Base-by-base conservation (phyloP, 2,797 vertebrate species). In the Buphagus erythrorhynchus region DNA sequence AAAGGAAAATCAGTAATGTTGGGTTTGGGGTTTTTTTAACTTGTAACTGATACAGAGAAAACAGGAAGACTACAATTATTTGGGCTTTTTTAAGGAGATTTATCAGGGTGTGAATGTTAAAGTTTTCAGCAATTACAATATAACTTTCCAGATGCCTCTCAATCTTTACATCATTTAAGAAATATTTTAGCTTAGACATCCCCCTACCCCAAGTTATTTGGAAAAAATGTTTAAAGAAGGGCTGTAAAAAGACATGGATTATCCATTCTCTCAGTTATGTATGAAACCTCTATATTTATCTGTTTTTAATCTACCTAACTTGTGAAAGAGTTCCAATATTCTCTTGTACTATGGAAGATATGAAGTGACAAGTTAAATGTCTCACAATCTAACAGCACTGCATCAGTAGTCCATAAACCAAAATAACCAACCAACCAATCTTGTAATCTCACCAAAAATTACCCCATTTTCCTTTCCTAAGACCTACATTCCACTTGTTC, bases 171-270 rank as follows among this genome's bases (percentile, higher is more conserved):
- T 35, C 0, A 36, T 36, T 59, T 43, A 7, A 81, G 28, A 49
- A 74, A 24, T 17, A 5, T 36, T 86, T 71, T 74, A 9, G 3
- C 3, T 76, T 69, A 55, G 36, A 31, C 9, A 19, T 54, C 1
- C 1, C 8, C 5, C 5, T 0, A 0, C 2, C 3, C 2, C 6
- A 48, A 15, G 15, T 8, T 42, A 59, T 63, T 68, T 89, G 13
- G 13, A 75, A 73, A 55, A 88, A 45, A 11, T 17, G 0, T 43
- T 84, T 48, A 29, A 13, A 67, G 12, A 67, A 74, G 5, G 10
- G 2, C 13, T 75, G 31, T 68, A 24, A 1, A 83, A 88, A 62
- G 31, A 21, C 9, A 6, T 31, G n/a, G 7, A 55, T 22, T 20
- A 35, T 40, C 10, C 4, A 33, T 38, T 45, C 17, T 40, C 9